These are phyloP conservation scores for Diplodus puntazzo DNA, from an alignment of 2,797 vertebrate species.

Conservation along the genomic window DNA sequence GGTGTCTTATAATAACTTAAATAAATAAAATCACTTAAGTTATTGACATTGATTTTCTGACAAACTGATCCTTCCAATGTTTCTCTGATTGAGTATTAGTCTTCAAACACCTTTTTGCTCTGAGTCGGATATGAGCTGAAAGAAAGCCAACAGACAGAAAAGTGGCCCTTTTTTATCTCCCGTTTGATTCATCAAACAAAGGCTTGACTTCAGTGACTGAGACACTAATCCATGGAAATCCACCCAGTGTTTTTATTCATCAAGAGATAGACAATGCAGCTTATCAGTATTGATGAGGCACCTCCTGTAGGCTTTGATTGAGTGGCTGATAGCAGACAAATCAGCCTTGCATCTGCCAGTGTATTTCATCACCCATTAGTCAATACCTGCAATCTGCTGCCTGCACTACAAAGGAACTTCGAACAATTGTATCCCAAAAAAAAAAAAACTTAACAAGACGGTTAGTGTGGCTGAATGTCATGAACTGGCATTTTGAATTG, in stretches of 20 bases:
- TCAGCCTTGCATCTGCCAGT: conserved; percentile 26
- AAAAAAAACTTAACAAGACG: no score
- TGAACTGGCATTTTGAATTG: background rate
- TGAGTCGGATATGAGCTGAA: background rate
- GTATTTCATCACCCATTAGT: conserved; percentile 35
- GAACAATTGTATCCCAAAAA: background rate
- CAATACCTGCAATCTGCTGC: conserved; percentile 30
- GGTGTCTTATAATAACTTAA: background rate
- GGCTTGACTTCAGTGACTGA: background rate
- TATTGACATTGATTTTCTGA: no score
- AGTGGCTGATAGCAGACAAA: conserved; percentile 46
- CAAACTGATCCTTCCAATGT: no score
- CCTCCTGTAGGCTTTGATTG: conserved; percentile 39
- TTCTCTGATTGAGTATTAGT: background rate
- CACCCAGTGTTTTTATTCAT: conserved; percentile 25
- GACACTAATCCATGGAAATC: conserved; percentile 47
- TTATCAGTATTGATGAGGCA: conserved; percentile 52
- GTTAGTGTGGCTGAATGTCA: background rate
- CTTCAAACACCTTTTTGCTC: background rate
- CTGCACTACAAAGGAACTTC: background rate
- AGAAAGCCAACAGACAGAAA: background rate
- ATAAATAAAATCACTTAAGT: background rate
- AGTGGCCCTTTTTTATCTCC: background rate
- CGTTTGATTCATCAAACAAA: conserved; percentile 27
- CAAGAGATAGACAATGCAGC: conserved; percentile 28